Base-by-base conservation (phyloP, 2,797 vertebrate genomes). In the Coregonus sp. region DNA sequence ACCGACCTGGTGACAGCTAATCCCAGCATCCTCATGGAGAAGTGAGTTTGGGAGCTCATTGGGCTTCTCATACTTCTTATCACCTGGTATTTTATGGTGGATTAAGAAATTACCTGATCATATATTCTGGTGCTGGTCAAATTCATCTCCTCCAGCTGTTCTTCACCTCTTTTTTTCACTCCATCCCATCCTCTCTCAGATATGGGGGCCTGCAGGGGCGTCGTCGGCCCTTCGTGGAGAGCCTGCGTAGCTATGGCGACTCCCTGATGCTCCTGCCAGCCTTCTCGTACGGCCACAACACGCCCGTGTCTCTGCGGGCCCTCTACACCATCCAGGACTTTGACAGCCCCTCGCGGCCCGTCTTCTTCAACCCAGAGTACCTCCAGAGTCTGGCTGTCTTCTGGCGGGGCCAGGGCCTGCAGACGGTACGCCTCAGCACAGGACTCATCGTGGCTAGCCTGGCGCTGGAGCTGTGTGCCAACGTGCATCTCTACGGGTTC, bases 1-100 rank as follows among this genome's bases (percentile, higher is more conserved):
- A 98, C 97, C 4, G 89, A 94, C 86, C 92, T 98, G 3, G 97
- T 98, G 83, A 98, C 97, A 16, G 91, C 97, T 79, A 98, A 98
- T 87, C 97, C 97, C 0, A 97, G 96, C 90, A 98, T 98, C 83
- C 92, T 98, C 47, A 1, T 86, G 0, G 87, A 94, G 9, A 97
- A 94, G 97, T 98, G 91, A 97, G 96, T 91, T 0, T 50, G 9
- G 16, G 7, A 9, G 35, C 18, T 61, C 3, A 2, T 9, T 59
- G 4, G 12, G 18, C 12, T 61, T 37, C 29, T n/a, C 31, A 56
- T 14, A 4, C 65, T 67, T 31, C 31, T 35, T 6, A 40, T 35
- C 1, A 35, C 4, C 67, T 40, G 67, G 67, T 18, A 33, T 68
- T 15, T 11, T 16, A 9, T 25, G 52, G 52, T 56, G 52, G 52